Percentiles rank a stretch among this genome's conserved stretches.
These are phyloP conservation scores for Tortricodes alternella DNA, from an alignment of 2,888 invertebrate genomes.

Conservation along the genomic window DNA sequence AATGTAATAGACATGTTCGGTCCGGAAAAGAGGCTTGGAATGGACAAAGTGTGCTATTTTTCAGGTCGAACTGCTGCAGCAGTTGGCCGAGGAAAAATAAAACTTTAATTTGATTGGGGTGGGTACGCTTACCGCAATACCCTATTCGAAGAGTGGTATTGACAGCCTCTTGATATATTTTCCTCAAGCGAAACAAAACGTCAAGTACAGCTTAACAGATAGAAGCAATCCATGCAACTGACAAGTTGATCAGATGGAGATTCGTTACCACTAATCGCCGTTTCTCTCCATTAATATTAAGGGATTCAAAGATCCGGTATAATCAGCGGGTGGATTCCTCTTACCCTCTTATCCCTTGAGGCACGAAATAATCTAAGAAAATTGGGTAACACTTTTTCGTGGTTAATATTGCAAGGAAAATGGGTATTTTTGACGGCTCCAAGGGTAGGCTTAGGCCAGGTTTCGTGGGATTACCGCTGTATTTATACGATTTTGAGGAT, in stretches of 20 bases:
- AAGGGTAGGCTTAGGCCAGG: slow-evolving; percentile 21
- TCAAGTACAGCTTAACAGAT: neutral
- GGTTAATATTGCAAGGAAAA: slow-evolving; percentile 36
- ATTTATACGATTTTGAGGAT: slow-evolving; percentile 5
- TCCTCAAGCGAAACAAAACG: neutral
- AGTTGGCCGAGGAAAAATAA: neutral
- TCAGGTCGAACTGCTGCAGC: slow-evolving; percentile 14
- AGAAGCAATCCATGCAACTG: slow-evolving; percentile 17
- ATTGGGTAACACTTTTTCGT: slow-evolving; percentile 49
- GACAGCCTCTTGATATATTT: neutral
- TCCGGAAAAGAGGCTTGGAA: slow-evolving; percentile 35
- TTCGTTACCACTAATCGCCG: slow-evolving; percentile 30
- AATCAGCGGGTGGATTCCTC: slow-evolving; percentile 33
- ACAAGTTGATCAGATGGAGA: slow-evolving; percentile 25
- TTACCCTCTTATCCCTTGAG: slow-evolving; percentile 46
- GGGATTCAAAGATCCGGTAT: slow-evolving; percentile 28
- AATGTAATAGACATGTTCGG: slow-evolving; percentile 65
- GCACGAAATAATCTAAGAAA: slow-evolving; percentile 53
- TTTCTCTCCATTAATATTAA: slow-evolving; percentile 36
- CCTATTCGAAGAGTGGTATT: neutral
- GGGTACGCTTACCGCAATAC: too few species aligned
- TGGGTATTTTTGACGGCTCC: slow-evolving; percentile 25
- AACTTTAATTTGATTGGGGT: slow-evolving; percentile 5
- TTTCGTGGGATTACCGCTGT: slow-evolving; percentile 18
- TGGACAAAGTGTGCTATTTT: slow-evolving; percentile 21